phyloP scores from a whole-genome alignment of 2,113 vertebrate genomes.

The Cebus imitator region DNA sequence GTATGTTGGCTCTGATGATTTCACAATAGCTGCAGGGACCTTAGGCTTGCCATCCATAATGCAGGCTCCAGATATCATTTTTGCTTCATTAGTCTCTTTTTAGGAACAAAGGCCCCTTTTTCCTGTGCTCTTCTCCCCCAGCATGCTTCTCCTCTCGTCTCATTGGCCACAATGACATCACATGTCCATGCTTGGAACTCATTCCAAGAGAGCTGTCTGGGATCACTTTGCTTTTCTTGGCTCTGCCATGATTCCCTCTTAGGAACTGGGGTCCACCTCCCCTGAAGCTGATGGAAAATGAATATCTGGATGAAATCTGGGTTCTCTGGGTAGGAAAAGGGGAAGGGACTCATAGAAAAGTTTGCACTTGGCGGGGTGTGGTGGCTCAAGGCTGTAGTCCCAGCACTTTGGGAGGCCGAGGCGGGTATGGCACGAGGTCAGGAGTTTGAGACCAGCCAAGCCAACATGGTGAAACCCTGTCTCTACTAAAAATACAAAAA shows the following conservation, averaged over 20 bases:
- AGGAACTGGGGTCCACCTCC: neutral
- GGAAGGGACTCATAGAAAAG: neutral
- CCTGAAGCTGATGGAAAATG: neutral
- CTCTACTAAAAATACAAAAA: no score
- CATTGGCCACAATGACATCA: neutral
- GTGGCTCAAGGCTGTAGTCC: no score
- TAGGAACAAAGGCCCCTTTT: neutral
- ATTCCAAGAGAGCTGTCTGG: neutral
- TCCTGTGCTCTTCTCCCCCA: neutral
- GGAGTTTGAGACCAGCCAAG: no score
- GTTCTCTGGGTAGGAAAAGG: neutral
- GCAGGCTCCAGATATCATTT: neutral
- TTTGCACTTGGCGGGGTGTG: no score
- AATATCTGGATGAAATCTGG: neutral
- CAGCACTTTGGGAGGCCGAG: neutral
- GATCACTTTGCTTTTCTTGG: neutral
- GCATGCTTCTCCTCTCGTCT: neutral
- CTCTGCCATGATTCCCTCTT: neutral
- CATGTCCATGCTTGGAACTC: fast-evolving
- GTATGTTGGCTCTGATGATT: neutral
- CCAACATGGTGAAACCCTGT: no score
- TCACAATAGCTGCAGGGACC: fast-evolving
- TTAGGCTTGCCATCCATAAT: no score
- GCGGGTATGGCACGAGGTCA: no score
- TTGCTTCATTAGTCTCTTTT: neutral